Evolutionary conservation across 2,113 vertebrate species (phyloP).

Genomic region (Poeciliopsis turrubarensis): DNA sequence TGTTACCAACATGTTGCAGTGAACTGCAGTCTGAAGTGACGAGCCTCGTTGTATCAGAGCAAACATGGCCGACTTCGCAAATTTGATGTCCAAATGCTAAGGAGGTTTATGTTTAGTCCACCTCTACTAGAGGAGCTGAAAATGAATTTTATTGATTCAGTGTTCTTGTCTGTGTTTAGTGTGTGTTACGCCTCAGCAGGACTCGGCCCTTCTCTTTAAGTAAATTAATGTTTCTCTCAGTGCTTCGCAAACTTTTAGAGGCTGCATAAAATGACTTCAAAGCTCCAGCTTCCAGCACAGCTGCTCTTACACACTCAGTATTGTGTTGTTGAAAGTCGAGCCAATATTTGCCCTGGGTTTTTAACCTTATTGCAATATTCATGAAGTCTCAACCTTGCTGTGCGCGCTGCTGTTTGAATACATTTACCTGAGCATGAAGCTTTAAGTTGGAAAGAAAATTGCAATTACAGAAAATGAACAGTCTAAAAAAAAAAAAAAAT

Average conservation of each 20-base stretch:
- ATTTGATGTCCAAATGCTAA: not conserved
- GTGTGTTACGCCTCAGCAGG: too few relatives aligned
- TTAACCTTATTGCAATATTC: slow-evolving; percentile 55
- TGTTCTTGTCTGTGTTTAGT: too few relatives aligned
- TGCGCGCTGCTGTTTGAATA: slow-evolving; percentile 20
- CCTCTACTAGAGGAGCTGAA: too few relatives aligned
- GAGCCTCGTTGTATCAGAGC: not conserved
- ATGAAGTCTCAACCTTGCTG: slow-evolving; percentile 36
- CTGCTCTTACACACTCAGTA: slow-evolving; percentile 34
- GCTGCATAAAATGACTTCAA: slow-evolving; percentile 6
- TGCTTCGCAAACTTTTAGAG: not conserved
- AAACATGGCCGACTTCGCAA: too few relatives aligned
- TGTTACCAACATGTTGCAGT: not conserved
- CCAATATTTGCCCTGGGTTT: slow-evolving; percentile 56
- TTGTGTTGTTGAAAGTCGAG: slow-evolving; percentile 51
- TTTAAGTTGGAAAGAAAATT: slow-evolving; percentile 5
- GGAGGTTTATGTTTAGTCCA: not conserved
- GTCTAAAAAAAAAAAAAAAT: not conserved
- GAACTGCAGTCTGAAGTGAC: not conserved
- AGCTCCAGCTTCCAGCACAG: not conserved
- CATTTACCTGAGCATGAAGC: slow-evolving; percentile 32
- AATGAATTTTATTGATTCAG: too few relatives aligned
- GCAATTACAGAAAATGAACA: not conserved
- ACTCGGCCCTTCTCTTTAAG: not conserved
- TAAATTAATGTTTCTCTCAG: slow-evolving; percentile 14